These are phyloP conservation scores for Erpetoichthys calabaricus DNA, from an alignment of 2,797 vertebrate genomes.

Conservation along the genomic window DNA sequence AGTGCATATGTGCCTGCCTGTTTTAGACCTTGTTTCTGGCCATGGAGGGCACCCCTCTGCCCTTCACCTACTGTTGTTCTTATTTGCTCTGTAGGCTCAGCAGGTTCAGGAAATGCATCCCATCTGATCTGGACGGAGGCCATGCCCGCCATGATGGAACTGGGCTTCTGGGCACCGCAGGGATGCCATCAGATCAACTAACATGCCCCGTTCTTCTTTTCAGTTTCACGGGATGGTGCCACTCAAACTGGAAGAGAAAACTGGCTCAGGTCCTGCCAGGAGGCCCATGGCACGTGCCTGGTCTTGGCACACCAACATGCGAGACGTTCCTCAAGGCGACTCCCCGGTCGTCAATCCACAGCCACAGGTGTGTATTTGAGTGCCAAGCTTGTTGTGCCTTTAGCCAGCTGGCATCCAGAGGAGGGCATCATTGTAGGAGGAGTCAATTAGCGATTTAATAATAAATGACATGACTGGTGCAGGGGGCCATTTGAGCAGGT, in stretches of 20 bases:
- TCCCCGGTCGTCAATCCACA: constrained; percentile 8
- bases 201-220: constrained; percentile 16
- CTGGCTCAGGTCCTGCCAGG: constrained; percentile 8
- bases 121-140: too few relatives aligned
- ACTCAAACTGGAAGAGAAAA: constrained; percentile 29
- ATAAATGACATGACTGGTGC: too few relatives aligned
- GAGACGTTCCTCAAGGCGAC: constrained; percentile 30
- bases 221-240: constrained; percentile 45
- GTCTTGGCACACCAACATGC: constrained; percentile 20
- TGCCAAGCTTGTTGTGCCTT: constrained; percentile 1
- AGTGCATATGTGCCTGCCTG: too few relatives aligned
- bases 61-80: background rate
- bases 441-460: too few relatives aligned
- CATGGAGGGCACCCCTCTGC: background rate
- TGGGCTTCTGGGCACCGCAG: background rate
- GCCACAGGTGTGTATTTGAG: constrained; percentile 5
- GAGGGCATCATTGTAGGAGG: background rate
- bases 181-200: constrained; percentile 7
- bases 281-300: constrained; percentile 13
- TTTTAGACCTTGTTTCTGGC: constrained; percentile 10
- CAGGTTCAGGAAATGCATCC: too few relatives aligned
- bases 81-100: too few relatives aligned
- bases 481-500: too few relatives aligned
- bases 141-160: too few relatives aligned
- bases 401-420: background rate